Evolutionary conservation across 2,888 invertebrate genomes (phyloP).

Genomic region (Sarcophaga rosellei): DNA sequence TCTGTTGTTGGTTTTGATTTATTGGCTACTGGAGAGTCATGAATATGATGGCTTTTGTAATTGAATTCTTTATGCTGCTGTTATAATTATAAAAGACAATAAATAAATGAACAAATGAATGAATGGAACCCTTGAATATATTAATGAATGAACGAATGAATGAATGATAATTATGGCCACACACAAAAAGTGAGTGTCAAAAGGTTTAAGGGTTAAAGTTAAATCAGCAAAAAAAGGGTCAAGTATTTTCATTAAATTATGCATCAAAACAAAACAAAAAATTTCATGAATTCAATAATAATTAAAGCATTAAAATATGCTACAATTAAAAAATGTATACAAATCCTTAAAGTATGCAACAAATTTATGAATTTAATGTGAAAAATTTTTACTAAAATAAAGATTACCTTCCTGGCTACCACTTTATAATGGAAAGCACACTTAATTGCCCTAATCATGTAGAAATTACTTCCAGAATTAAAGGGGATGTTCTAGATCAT

Average conservation of each 20-base stretch:
- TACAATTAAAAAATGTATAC: background rate
- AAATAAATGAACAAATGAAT: constrained; percentile 25
- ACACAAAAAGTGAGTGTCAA: constrained; percentile 12
- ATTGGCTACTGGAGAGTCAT: constrained; percentile 59
- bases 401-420: no score
- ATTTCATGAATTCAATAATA: background rate
- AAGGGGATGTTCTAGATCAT: no score
- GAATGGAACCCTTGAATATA: constrained; percentile 11
- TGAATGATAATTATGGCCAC: constrained; percentile 39
- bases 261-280: background rate
- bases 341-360: no score
- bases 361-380: no score
- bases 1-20: constrained; percentile 61
- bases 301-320: background rate
- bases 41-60: constrained; percentile 58
- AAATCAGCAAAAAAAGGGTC: constrained; percentile 27
- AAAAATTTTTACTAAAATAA: no score
- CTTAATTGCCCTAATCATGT: no score
- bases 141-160: constrained; percentile 37
- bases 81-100: constrained; percentile 51
- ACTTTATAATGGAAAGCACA: no score
- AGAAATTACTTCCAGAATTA: no score
- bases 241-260: constrained; percentile 9
- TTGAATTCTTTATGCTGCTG: constrained; percentile 54
- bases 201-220: constrained; percentile 17